These are phyloP conservation scores for Chesias legatella DNA, from an alignment of 2,888 invertebrate genomes.

Conservation along the genomic window DNA sequence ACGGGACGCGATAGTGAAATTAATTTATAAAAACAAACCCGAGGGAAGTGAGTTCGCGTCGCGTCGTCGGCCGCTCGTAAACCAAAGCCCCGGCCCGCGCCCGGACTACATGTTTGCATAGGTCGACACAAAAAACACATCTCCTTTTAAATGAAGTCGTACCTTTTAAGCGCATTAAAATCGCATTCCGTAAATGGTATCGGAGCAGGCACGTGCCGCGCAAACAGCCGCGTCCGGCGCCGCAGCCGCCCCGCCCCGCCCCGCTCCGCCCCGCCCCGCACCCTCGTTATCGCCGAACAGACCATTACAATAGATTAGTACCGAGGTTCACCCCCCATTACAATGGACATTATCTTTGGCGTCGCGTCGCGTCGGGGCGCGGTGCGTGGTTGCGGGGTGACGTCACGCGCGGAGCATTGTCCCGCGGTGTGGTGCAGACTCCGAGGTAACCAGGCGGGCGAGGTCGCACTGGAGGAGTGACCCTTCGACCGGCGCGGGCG, in stretches of 20 bases:
- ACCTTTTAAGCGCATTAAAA: constrained; percentile 67
- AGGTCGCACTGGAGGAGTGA: no score
- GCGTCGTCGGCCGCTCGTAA: background rate
- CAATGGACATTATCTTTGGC: constrained; percentile 15
- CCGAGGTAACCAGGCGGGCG: no score
- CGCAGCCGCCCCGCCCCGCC: constrained; percentile 14
- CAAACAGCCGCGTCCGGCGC: constrained; percentile 37
- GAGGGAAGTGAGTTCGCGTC: background rate
- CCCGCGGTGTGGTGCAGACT: no score
- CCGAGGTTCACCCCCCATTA: constrained; percentile 8
- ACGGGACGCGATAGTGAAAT: constrained; percentile 3
- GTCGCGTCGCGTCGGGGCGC: no score
- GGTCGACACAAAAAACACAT: constrained; percentile 47
- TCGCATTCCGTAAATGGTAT: constrained; percentile 70
- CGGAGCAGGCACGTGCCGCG: constrained; percentile 71
- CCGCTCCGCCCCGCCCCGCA: constrained; percentile 1
- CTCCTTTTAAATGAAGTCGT: constrained; percentile 54
- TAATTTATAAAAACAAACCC: constrained; percentile 15
- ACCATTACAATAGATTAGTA: constrained; percentile 12
- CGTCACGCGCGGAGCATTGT: constrained; percentile 23
- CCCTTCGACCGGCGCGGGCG: no score
- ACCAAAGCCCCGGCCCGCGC: constrained; percentile 24
- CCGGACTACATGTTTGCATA: constrained; percentile 38
- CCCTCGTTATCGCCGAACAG: constrained; percentile 8
- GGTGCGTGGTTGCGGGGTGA: constrained; percentile 17